Evolutionary conservation across 2,797 vertebrate genomes (phyloP).

Genomic region (Melanotaenia parkinsoni): DNA sequence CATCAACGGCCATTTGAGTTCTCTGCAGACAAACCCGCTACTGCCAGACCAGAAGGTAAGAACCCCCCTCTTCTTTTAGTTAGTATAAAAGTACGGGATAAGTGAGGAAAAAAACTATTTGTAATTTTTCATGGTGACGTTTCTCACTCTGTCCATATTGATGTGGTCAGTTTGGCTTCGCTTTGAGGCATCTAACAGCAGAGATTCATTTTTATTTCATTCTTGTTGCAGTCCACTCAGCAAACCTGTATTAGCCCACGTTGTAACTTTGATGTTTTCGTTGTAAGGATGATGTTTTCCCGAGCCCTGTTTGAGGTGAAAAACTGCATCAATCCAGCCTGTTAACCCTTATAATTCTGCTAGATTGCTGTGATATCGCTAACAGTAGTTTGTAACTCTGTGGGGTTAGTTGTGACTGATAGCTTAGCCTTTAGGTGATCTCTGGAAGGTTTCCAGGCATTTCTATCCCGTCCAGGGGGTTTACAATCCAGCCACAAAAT

Average conservation of each 20-base stretch:
- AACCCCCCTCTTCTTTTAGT: background rate
- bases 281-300: constrained; percentile 54
- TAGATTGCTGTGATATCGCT: background rate
- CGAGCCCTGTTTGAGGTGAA: constrained; percentile 18
- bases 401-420: no score
- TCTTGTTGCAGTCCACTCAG: constrained; percentile 86
- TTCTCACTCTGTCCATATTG: constrained; percentile 94
- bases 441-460: no score
- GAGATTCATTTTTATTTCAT: constrained; percentile 95
- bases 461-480: background rate
- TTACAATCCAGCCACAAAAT: background rate
- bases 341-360: constrained; percentile 27
- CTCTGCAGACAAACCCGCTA: constrained; percentile 99
- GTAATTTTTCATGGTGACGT: constrained; percentile 87
- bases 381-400: background rate
- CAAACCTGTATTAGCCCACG: constrained; percentile 60
- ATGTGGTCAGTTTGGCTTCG: constrained; percentile 92
- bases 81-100: constrained; percentile 82
- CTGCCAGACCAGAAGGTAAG: constrained; percentile 99
- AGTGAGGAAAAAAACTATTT: constrained; percentile 74
- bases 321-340: constrained; percentile 31
- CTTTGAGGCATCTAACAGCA: constrained; percentile 91
- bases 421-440: no score
- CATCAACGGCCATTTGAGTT: constrained; percentile 99
- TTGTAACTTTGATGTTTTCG: constrained; percentile 33